Evolutionary conservation across 2,888 invertebrate species (phyloP).

Genomic region (Hoplodrina ambigua): DNA sequence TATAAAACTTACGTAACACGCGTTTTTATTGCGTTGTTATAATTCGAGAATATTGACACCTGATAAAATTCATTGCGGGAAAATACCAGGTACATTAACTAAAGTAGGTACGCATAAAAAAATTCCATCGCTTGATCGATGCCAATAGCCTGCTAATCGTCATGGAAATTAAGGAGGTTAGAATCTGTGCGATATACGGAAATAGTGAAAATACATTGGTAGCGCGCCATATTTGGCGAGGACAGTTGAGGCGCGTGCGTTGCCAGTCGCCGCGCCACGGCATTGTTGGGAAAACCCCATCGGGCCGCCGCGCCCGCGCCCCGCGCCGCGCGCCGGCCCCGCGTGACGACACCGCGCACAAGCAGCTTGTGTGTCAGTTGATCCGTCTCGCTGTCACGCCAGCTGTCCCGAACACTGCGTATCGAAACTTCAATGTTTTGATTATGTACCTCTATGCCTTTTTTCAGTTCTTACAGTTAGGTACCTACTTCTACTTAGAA

Average conservation of each 20-base stretch:
- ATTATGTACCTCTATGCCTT: conserved; percentile 19
- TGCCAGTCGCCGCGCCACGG: conserved; percentile 61
- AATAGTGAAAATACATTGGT: conserved; percentile 74
- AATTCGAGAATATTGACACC: conserved; percentile 30
- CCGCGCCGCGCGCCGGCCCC: conserved; percentile 52
- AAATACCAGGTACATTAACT: conserved; percentile 20
- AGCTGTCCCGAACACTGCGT: conserved; percentile 46
- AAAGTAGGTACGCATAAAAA: neutral
- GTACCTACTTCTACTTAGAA: neutral
- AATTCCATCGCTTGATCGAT: conserved; percentile 5
- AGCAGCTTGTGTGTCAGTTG: conserved; percentile 40
- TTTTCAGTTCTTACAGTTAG: conserved; percentile 33
- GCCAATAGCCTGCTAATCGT: conserved; percentile 12
- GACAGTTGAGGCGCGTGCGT: conserved; percentile 71
- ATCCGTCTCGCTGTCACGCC: conserved; percentile 54
- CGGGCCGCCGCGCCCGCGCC: conserved; percentile 61
- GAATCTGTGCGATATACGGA: conserved; percentile 68
- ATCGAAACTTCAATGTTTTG: conserved; percentile 43
- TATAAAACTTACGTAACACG: conserved; percentile 26
- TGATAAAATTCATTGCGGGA: neutral
- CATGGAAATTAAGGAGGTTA: conserved; percentile 35
- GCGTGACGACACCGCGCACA: conserved; percentile 65
- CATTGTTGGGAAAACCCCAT: conserved; percentile 89
- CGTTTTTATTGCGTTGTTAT: conserved; percentile 38
- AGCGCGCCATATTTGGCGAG: conserved; percentile 81